Conservation (phyloP, 2,888 invertebrate genomes). For the Allacma fusca region DNA sequence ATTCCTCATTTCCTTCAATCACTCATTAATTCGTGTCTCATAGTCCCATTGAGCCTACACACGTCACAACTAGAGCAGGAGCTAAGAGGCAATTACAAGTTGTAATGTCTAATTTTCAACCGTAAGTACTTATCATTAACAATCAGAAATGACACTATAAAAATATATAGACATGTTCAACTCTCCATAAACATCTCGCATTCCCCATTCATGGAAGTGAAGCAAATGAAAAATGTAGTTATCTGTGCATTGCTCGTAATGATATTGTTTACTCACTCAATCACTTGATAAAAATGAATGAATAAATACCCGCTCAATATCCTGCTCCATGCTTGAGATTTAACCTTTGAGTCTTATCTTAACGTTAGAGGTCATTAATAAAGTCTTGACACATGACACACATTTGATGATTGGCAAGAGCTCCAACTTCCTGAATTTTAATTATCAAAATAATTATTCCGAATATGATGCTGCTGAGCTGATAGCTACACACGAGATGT, state of each 20-base stretch:
- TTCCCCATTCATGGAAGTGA: not conserved
- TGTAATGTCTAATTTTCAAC: no score
- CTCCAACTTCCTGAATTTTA: slow-evolving; percentile 7
- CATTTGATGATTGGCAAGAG: not conserved
- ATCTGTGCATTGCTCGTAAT: not conserved
- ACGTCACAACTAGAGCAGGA: no score
- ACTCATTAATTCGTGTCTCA: not conserved
- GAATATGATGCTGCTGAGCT: not conserved
- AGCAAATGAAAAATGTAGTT: not conserved
- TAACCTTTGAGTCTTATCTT: slow-evolving; percentile 16
- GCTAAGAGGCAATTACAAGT: no score
- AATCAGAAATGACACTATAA: not conserved
- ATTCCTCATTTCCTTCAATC: not conserved
- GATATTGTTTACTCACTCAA: slow-evolving; percentile 6
- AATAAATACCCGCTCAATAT: not conserved
- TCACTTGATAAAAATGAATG: not conserved
- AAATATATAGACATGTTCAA: not conserved
- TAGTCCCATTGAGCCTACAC: not conserved
- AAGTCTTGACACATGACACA: slow-evolving; percentile 29
- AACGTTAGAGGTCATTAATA: not conserved
- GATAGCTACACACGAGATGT: not conserved
- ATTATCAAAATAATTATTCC: not conserved
- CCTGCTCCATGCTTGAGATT: not conserved
- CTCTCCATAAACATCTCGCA: no score
- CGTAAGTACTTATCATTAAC: not conserved